These are phyloP conservation scores for Cerastis rubricosa DNA, from an alignment of 2,888 invertebrate species.

Conservation along the genomic window DNA sequence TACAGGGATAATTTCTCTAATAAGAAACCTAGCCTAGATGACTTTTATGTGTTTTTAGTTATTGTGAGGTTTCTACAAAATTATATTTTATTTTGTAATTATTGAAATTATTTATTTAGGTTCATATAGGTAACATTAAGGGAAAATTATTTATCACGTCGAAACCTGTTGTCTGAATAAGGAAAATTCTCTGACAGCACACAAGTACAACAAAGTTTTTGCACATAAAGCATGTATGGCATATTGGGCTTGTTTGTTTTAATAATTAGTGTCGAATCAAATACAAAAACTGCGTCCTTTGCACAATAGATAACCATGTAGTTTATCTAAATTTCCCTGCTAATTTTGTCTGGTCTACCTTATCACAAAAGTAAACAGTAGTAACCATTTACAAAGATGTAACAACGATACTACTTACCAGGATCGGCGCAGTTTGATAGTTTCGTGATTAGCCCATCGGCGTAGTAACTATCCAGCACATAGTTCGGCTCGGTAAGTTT, in stretches of 20 bases:
- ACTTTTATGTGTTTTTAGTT: background rate
- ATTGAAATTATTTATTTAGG: background rate
- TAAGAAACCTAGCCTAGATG: background rate
- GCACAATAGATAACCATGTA: background rate
- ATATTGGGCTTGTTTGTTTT: constrained; percentile 13
- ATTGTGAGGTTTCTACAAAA: background rate
- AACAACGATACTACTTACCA: constrained; percentile 77
- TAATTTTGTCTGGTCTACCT: background rate
- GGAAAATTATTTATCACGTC: background rate
- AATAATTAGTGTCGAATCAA: background rate
- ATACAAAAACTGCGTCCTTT: background rate
- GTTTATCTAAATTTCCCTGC: constrained; percentile 10
- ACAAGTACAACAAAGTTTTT: constrained; percentile 2
- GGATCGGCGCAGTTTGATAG: constrained; percentile 88
- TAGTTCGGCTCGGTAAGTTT: constrained; percentile 91
- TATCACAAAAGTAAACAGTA: constrained; percentile 13
- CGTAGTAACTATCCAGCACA: constrained; percentile 92
- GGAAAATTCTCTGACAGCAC: constrained; percentile 16
- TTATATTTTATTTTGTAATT: background rate
- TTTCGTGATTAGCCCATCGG: constrained; percentile 92
- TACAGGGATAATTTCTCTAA: no score
- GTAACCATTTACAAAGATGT: background rate
- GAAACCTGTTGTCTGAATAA: background rate
- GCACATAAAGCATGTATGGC: background rate
- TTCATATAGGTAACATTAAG: background rate